Base-by-base conservation (phyloP, 1,140 invertebrate species). In the Bombus pyrosoma region DNA sequence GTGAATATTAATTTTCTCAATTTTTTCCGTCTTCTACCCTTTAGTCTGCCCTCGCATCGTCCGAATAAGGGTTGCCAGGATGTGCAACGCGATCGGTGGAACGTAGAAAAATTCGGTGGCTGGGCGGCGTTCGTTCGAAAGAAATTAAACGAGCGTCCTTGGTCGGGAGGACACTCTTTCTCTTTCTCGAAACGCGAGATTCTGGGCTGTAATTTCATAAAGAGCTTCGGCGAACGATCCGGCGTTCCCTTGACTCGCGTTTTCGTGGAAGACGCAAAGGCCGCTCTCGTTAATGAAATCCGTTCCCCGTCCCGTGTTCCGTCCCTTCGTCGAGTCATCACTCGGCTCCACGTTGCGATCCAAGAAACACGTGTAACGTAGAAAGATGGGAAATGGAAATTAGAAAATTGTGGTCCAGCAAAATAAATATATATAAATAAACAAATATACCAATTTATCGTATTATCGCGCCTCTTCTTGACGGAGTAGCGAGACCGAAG, bases 201-300 rank as follows among this genome's bases (percentile, higher is more conserved):
- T n/a, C n/a, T n/a, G n/a, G n/a, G 2, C 18, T 34, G 86, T 79
- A 85, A 59, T 85, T 84, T 87, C 43, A 71, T 75, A 87, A 78
- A 75, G 57, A 81, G 53, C 57, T 9, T 25, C 25, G 25, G 47
- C 47, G 18, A 39, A 68, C 66, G 32, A 68, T 76, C 43, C 28
- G 34, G 53, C 74, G 34, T 76, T 84, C 43, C 41, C n/a, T 39
- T 12, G 66, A 25, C 37, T 73, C 57, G 69, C 78, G 85, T 80
- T 87, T 87, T 87, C 81, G 41, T 62, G 43, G 37, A 84, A 66
- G 37, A 57, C 64, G 22, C 32, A 13, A 28, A 28, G 37, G 47
- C 72, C 68, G 79, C 80, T 88, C 59, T 69, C 87, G 80, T 72
- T 89, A 83, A 89, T 86, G 88, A 89, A 89, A 89, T 89, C 80